Percentiles rank a stretch among this genome's conserved stretches.
Conservation (phyloP, 2,797 vertebrate species). For the Apodemus agrarius region DNA sequence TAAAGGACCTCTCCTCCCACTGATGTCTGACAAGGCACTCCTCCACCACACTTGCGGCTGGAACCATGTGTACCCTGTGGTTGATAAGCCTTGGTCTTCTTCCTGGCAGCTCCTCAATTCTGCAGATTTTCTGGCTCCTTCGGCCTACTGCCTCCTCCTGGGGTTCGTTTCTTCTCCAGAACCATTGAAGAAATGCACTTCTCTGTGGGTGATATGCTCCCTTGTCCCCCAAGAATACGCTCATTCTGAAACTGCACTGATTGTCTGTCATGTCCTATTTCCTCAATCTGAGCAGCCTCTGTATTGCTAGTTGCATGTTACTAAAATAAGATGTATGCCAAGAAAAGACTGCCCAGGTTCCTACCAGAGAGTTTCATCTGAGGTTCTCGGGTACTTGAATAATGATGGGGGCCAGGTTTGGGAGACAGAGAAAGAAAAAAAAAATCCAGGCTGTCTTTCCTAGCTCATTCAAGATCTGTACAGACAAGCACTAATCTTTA, state of each 20-base stretch:
- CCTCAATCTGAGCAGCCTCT: slow-evolving; percentile 62
- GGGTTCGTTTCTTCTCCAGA: slow-evolving; percentile 50
- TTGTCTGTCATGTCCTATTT: slow-evolving; percentile 65
- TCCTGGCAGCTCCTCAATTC: slow-evolving; percentile 26
- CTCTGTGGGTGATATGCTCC: background rate
- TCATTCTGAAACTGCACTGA: slow-evolving; percentile 58
- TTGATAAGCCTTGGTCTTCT: slow-evolving; percentile 20
- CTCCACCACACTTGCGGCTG: too few species aligned
- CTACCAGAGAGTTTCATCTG: slow-evolving; percentile 60
- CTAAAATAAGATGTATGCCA: slow-evolving; percentile 73
- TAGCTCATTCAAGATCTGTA: background rate
- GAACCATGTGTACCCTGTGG: too few species aligned
- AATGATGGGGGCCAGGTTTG: slow-evolving; percentile 16
- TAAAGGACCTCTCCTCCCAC: too few species aligned
- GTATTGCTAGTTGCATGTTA: slow-evolving; percentile 70
- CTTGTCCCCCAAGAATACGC: background rate
- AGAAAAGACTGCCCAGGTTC: slow-evolving; percentile 38
- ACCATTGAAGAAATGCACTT: slow-evolving; percentile 43
- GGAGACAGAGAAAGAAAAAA: background rate
- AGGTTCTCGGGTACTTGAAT: slow-evolving; percentile 21
- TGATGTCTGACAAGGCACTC: too few species aligned
- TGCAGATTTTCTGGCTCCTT: background rate
- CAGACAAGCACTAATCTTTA: slow-evolving; percentile 13
- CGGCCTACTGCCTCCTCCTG: background rate
- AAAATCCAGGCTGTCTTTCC: background rate